Evolutionary conservation across 2,888 invertebrate species (phyloP), one percentile per base, ranked within the genome.

Genomic region (Gibbula magus): DNA sequence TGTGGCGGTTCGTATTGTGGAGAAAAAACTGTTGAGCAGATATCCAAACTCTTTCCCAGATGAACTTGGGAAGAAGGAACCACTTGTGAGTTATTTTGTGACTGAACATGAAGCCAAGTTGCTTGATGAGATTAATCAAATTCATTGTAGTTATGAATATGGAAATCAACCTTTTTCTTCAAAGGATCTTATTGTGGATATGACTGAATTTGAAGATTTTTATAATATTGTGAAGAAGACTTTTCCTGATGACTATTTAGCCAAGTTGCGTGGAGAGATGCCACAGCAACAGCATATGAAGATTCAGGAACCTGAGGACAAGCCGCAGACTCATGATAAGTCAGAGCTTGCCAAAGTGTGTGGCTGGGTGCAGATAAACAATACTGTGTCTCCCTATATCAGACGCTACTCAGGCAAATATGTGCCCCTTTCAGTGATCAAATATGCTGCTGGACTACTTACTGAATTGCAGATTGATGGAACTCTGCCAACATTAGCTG

Each of bases 1-100:
- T 92, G 97, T 97, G 91, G 96, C 98, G n/a, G 98, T 98, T 77
- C 95, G 97, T 79, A 97, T 98, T 95, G 96, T 98, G 32, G 98
- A 98, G 93, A 95, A 96, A 90, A 98, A 98, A 93, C 94, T 98
- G 61, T 86, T 91, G 18, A 90, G 89, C 80, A 86, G 89, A 67
- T 91, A 91, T 82, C 91, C 91, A 7, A 90, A 89, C 81, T 88
- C 89, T 4, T 91, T 93, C 78, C 94, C 98, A 32, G 96, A 96
- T 92, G 97, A 97, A 93, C 96, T 97, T 94, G 95, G 97, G 90
- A 96, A 96, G 92, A 96, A 96, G 91, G 94, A 98, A 77, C 97
- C 98, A 92, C 96, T 98, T 87, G 95, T 96, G 86, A 97, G 97
- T 94, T 97, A 97, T 93, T 98, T 97, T 92, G 97, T 98, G 86